These are phyloP conservation scores for Ophonus ardosiacus DNA, from an alignment of 2,888 invertebrate genomes.

Conservation along the genomic window DNA sequence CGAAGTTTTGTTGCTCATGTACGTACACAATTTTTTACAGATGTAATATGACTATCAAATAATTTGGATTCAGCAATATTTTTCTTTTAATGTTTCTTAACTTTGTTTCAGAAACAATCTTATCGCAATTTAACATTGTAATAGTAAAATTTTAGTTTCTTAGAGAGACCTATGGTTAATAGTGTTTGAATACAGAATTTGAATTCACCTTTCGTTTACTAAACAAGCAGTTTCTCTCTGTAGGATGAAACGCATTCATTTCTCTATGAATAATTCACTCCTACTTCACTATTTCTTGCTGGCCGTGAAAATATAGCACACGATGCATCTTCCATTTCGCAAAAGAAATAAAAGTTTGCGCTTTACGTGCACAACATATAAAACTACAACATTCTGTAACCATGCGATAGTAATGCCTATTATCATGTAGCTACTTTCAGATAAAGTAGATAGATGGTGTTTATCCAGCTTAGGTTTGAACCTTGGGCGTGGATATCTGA, in stretches of 20 bases:
- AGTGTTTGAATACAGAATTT: too few relatives aligned
- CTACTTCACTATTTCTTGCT: background rate
- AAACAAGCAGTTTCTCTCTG: background rate
- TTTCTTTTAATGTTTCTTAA: too few relatives aligned
- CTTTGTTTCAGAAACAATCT: too few relatives aligned
- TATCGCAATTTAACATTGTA: too few relatives aligned
- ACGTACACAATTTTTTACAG: too few relatives aligned
- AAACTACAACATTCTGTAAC: background rate
- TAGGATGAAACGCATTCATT: background rate
- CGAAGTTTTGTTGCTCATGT: too few relatives aligned
- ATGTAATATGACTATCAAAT: too few relatives aligned
- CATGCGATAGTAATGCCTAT: slow-evolving; percentile 12
- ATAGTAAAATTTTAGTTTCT: too few relatives aligned
- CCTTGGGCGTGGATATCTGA: background rate
- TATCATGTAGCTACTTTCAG: slow-evolving; percentile 36
- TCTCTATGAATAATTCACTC: background rate
- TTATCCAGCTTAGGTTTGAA: slow-evolving; percentile 30
- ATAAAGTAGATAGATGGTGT: slow-evolving; percentile 45
- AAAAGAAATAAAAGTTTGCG: slow-evolving; percentile 2
- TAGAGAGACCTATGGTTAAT: too few relatives aligned
- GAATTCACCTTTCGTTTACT: too few relatives aligned
- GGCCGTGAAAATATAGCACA: slow-evolving; percentile 18
- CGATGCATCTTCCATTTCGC: background rate
- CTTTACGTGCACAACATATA: slow-evolving; percentile 11
- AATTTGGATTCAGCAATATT: too few relatives aligned